Base-by-base conservation (phyloP, 2,888 invertebrate genomes). In the Steromphala cineraria region DNA sequence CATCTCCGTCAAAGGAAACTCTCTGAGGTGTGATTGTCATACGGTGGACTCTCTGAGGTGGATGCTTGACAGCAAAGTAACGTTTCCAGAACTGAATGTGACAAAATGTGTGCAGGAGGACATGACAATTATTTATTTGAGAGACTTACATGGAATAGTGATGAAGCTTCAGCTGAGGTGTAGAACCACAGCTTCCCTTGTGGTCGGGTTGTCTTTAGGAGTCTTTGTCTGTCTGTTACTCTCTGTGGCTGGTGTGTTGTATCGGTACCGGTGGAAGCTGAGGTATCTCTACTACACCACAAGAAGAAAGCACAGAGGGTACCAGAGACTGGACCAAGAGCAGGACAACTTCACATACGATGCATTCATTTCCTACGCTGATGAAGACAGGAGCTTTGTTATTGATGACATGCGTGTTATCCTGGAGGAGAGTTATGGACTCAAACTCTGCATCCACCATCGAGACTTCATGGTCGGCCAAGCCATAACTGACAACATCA, bases 341-440 rank as follows among this genome's bases (percentile, higher is more conserved):
- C 10, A 56, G 21, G 71, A 76, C 15, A 31, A 67, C 19, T 84
- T 77, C 53, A 55, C 71, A 3, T 74, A 67, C 31, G 81, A 84
- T 75, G 83, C 74, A 7, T 83, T 83, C 75, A 67, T 85, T 53
- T 85, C 85, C 5, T 84, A 84, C 56, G 78, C 83, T 19, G 79
- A 81, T 28, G n/a, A 81, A 76, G 82, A 84, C 21, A n/a, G 78
- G 21, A 31, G 40, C 19, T 21, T 78, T 13, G 78, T 78, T 46
- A 24, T 78, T 46, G 56, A 24, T 13, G 76, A 55, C 21, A 75
- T 84, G 52, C n/a, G 81, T 10, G 62, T 74, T 13, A 71, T 81
- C 36, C 74, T 85, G 2, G 84, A 85, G 78, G 4, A 36, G 10
- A 80, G 76, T 13, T 52, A 79, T 28, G 79, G 80, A 0, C 24